Evolutionary conservation across 2,888 invertebrate species (phyloP).

Genomic region (Onthophagus sagittarius): DNA sequence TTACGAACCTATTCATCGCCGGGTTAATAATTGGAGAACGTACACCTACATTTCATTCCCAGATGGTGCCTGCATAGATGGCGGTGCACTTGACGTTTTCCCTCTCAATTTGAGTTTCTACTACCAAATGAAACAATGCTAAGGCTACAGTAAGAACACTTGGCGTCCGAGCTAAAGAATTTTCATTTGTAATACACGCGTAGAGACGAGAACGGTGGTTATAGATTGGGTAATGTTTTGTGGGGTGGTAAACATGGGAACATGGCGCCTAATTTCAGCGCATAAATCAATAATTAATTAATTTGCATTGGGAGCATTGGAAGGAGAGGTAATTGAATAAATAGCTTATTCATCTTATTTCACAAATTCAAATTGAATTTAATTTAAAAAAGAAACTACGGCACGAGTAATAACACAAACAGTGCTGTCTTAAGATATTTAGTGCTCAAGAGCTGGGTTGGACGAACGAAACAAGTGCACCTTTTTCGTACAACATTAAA

Average conservation of each 20-base stretch:
- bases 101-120: background rate
- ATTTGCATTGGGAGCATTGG: background rate
- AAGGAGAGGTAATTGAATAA: background rate
- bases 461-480: too few relatives aligned
- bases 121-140: background rate
- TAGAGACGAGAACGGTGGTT: too few relatives aligned
- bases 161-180: background rate
- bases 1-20: conserved; percentile 21
- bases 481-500: too few relatives aligned
- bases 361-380: too few relatives aligned
- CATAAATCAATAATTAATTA: background rate
- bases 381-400: too few relatives aligned
- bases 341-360: background rate
- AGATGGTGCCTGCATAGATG: background rate
- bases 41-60: conserved; percentile 24
- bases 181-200: background rate
- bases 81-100: background rate
- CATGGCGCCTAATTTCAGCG: background rate
- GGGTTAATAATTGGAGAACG: conserved; percentile 22
- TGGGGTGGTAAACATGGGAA: too few relatives aligned
- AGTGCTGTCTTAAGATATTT: too few relatives aligned
- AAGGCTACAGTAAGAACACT: background rate
- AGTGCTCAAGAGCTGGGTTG: too few relatives aligned
- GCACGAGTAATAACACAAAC: too few relatives aligned
- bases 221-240: too few relatives aligned